Evolutionary conservation across 1,140 invertebrate species (phyloP).

Genomic region (Drosophila elegans): DNA sequence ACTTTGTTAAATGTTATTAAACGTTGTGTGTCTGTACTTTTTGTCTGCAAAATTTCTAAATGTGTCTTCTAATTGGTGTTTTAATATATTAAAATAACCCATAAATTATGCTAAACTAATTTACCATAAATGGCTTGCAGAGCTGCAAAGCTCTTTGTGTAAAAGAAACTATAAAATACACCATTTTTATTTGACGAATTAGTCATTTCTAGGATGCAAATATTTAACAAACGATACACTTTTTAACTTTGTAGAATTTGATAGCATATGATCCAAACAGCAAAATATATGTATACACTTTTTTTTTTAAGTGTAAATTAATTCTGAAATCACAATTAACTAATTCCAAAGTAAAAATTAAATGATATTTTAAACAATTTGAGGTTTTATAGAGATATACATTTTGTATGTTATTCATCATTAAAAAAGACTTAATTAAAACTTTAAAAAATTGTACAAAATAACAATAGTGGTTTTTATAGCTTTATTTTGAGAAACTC

Average conservation of each 20-base stretch:
- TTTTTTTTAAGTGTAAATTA: too few species aligned
- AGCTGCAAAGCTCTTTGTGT: too few species aligned
- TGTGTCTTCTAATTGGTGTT: slow-evolving; percentile 39
- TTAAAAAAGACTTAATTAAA: too few species aligned
- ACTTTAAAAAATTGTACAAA: too few species aligned
- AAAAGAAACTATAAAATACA: background rate
- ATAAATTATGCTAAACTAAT: slow-evolving; percentile 21
- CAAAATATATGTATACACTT: too few species aligned
- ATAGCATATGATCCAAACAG: too few species aligned
- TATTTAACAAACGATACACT: background rate
- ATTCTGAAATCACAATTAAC: too few species aligned
- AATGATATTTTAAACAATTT: too few species aligned
- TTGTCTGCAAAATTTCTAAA: slow-evolving; percentile 43
- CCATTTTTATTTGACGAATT: background rate
- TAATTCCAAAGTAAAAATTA: too few species aligned
- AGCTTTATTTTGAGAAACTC: background rate
- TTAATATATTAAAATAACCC: slow-evolving; percentile 10
- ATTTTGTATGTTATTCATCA: too few species aligned
- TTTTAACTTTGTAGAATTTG: too few species aligned
- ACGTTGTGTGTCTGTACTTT: slow-evolving; percentile 54
- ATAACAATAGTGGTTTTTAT: background rate
- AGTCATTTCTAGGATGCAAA: background rate
- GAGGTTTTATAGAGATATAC: too few species aligned
- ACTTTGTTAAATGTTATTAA: slow-evolving; percentile 65
- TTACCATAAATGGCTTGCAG: background rate